These are phyloP conservation scores for Artemia sinica DNA, from an alignment of 2,888 invertebrate genomes.

Conservation along the genomic window DNA sequence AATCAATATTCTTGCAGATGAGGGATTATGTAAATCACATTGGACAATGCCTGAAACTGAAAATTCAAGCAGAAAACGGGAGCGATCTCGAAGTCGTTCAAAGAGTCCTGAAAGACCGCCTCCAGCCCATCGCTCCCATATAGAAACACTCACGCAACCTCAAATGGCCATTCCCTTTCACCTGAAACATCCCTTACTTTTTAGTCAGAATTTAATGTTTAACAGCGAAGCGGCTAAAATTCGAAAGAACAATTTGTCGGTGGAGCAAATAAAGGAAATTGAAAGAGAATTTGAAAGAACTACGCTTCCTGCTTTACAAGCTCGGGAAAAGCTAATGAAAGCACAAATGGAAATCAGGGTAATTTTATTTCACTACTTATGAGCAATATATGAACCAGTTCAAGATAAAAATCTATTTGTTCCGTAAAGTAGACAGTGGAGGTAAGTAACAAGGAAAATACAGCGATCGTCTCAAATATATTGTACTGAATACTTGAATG, in stretches of 20 bases:
- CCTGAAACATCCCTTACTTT: background rate
- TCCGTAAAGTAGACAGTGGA: no score
- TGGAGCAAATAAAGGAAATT: background rate
- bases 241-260: background rate
- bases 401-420: no score
- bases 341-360: background rate
- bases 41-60: background rate
- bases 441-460: no score
- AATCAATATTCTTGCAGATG: no score
- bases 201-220: slow-evolving; percentile 1
- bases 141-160: background rate
- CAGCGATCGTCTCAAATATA: no score
- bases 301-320: background rate
- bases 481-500: no score
- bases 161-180: background rate
- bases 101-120: background rate
- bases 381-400: no score
- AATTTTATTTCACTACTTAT: no score
- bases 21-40: no score
- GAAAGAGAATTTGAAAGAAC: background rate
- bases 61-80: background rate
- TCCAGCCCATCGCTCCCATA: background rate
- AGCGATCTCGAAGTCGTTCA: background rate
- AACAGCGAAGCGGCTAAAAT: background rate
- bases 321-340: background rate